Conservation (phyloP, 2,113 vertebrate species). For the Malurus elegans region DNA sequence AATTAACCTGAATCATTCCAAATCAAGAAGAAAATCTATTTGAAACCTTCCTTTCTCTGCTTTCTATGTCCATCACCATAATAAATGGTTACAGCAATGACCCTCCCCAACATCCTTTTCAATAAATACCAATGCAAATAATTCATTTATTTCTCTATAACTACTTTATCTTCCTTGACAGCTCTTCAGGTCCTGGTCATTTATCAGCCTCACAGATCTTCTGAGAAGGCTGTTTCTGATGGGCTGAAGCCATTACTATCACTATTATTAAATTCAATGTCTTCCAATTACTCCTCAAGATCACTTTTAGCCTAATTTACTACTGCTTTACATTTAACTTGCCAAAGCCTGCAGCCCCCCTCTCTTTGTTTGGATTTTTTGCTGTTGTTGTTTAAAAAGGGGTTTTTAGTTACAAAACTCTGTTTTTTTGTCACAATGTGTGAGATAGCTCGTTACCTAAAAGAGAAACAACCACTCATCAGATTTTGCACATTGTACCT, state of each 20-base stretch:
- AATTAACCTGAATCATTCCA: neutral
- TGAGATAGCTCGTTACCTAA: neutral
- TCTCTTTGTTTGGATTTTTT: neutral
- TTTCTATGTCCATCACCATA: neutral
- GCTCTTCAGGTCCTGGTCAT: neutral
- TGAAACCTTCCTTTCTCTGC: neutral
- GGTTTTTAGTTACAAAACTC: neutral
- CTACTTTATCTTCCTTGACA: slow-evolving; percentile 24
- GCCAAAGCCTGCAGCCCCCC: neutral
- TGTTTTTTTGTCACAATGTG: neutral
- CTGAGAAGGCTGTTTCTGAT: neutral
- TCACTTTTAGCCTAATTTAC: neutral
- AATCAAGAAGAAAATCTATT: neutral
- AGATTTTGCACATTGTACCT: neutral
- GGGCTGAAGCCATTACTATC: neutral
- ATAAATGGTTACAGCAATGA: neutral
- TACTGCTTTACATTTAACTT: neutral
- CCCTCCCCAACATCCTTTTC: neutral
- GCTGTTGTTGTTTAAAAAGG: neutral
- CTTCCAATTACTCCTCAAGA: neutral
- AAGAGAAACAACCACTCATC: neutral
- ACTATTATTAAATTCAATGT: neutral
- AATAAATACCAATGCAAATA: slow-evolving; percentile 22
- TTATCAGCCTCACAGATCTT: slow-evolving; percentile 12
- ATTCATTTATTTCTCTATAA: neutral